Base-by-base conservation (phyloP, 1,140 invertebrate species). In the Drosophila seguyi region DNA sequence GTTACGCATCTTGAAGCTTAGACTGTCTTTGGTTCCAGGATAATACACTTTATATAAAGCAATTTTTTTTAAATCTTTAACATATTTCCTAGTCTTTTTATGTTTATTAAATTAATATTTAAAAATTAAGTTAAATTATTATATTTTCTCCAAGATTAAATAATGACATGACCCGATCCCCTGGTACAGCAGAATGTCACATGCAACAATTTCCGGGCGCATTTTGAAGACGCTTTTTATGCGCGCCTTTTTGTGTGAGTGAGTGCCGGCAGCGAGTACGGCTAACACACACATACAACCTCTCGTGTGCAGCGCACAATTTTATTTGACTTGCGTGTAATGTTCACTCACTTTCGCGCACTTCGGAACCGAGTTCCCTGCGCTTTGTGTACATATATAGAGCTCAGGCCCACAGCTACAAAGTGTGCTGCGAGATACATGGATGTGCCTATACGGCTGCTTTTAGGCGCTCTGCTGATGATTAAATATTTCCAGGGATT, bases 261-360 rank as follows among this genome's bases (percentile, higher is more conserved):
- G 78, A 82, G 71, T 84, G 65, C 80, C 75, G 53, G 31, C 16
- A 83, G 45, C 59, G 44, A 71, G 65, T 47, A 45, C 34, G 18
- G 20, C 27, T 62, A 36, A 41, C 20, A 31, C 71, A 65, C 29
- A 56, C 25, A 25, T 16, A 48, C 6, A 47, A 0, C 11, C 34
- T 36, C 34, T 36, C 34, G 29, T 52, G 25, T 67, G 47, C n/a
- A 79, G 80, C 41, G 63, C 47, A 77, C 76, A 80, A 85, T 85
- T 85, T 75, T 86, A 86, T 86, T 86, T 86, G 78, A 86, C 82
- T 85, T 86, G 82, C 82, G 82, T 85, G 82, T 86, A 86, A 85
- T 85, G 74, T 82, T 87, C 83, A 65, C 66, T 65, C 76, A 62
- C 69, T 72, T 58, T 58, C 53, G 52, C 41, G 55, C 42, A 72